Base-by-base conservation (phyloP, 2,113 vertebrate genomes). In the Poeciliopsis turrubarensis region DNA sequence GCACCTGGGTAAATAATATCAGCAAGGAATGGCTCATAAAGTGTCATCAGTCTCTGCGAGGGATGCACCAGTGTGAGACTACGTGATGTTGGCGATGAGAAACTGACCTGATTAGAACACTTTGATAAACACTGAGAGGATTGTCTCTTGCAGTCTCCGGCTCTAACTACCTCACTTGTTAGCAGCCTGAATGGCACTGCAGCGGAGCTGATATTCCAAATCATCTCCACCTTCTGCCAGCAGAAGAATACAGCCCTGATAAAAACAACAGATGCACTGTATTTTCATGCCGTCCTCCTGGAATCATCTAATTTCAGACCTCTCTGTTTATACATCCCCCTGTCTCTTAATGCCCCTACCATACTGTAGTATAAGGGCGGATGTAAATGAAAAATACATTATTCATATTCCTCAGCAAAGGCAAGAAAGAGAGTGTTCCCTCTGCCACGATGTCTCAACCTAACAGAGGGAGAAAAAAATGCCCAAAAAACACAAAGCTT, bases 381-480 rank as follows among this genome's bases (percentile, higher is more conserved):
- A 91, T 87, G 77, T 85, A 89, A 91, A 92, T 92, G 85, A 88
- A 90, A 91, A 90, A 92, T 92, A 64, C 89, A 90, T 91, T 82
- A 91, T 91, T 92, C 86, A 92, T 92, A 80, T 67, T 79, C 84
- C 34, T 85, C 9, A 57, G 81, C 83, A 81, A 70, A 83, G 80
- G 68, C 72, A 73, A 85, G 75, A 75, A 63, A 81, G 74, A 86
- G 75, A 74, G 87, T 41, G 68, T 63, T 34, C 67, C 70, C 72
- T 54, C 72, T 80, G 81, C 76, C 73, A 73, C 72, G 68, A 75
- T 73, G 68, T 70, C 69, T 81, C 64, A 73, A 47, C 67, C 69
- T 66, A 72, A 73, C 78, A 67, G 41, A 70, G 70, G 72, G 51
- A 87, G 61, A 65, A 85, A 65, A 65, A 37, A 26, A 39, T 15